Percentiles rank a stretch among this genome's conserved stretches.
Evolutionary conservation across 2,797 vertebrate species (phyloP).

Genomic region (Austrolebias charrua): DNA sequence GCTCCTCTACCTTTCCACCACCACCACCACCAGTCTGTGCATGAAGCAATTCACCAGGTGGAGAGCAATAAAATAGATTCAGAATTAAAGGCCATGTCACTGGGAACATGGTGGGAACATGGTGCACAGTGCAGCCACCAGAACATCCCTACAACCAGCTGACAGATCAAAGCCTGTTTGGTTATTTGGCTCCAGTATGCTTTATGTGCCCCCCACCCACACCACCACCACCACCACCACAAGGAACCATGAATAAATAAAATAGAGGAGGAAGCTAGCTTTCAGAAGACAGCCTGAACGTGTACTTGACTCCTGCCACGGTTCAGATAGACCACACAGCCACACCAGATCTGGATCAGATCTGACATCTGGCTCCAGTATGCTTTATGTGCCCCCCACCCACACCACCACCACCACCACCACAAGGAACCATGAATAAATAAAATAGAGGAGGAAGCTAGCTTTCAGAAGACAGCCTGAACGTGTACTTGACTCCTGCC

Average conservation of each 20-base stretch:
- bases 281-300: slow-evolving; percentile 38
- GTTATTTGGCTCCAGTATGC: too few relatives aligned
- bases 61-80: slow-evolving; percentile 23
- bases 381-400: too few relatives aligned
- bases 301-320: slow-evolving; percentile 68
- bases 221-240: too few relatives aligned
- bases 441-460: slow-evolving; percentile 26
- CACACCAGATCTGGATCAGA: slow-evolving; percentile 45
- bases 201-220: too few relatives aligned
- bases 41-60: slow-evolving; percentile 38
- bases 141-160: too few relatives aligned
- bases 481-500: slow-evolving; percentile 70
- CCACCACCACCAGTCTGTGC: slow-evolving; percentile 28
- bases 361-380: too few relatives aligned
- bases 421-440: too few relatives aligned
- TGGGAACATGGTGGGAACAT: slow-evolving; percentile 47
- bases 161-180: too few relatives aligned
- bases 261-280: slow-evolving; percentile 33
- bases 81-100: slow-evolving; percentile 64
- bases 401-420: too few relatives aligned
- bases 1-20: slow-evolving; percentile 52
- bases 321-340: slow-evolving; percentile 45
- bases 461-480: slow-evolving; percentile 37
- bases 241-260: slow-evolving; percentile 15
- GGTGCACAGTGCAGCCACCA: slow-evolving; percentile 49